Percentiles rank a stretch among this genome's conserved stretches.
phyloP scores from a whole-genome alignment of 1,140 invertebrate species.

The Bathynomus jamesi region DNA sequence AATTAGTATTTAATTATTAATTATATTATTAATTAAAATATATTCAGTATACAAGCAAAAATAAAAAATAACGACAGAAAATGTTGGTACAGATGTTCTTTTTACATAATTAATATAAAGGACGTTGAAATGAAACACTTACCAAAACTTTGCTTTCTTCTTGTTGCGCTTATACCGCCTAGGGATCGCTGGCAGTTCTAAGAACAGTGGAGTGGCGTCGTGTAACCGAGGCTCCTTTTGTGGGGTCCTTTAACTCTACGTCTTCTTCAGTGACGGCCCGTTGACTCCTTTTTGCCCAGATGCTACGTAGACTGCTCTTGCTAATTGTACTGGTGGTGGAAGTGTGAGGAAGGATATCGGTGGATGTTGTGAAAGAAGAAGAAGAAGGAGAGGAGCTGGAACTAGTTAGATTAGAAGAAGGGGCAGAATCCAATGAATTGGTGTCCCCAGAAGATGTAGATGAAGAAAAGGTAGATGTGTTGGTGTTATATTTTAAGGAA shows the following conservation, averaged over 20 bases:
- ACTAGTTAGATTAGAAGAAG: neutral
- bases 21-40: no score
- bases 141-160: neutral
- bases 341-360: neutral
- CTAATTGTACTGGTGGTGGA: neutral
- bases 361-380: neutral
- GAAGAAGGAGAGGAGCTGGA: neutral
- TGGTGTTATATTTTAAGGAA: neutral
- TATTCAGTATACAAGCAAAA: no score
- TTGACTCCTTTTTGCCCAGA: neutral
- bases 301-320: neutral
- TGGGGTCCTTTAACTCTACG: neutral
- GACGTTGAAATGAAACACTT: no score
- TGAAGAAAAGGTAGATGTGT: neutral
- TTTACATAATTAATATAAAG: no score
- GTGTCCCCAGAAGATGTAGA: neutral
- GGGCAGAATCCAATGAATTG: neutral
- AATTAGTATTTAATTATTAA: no score
- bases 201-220: neutral
- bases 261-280: neutral
- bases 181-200: neutral
- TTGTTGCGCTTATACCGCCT: neutral
- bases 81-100: no score
- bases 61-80: no score
- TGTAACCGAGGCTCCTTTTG: neutral